Percentiles rank a stretch among this genome's conserved stretches.
Evolutionary conservation across 2,113 vertebrate species (phyloP).

Genomic region (Pomatostomus ruficeps): DNA sequence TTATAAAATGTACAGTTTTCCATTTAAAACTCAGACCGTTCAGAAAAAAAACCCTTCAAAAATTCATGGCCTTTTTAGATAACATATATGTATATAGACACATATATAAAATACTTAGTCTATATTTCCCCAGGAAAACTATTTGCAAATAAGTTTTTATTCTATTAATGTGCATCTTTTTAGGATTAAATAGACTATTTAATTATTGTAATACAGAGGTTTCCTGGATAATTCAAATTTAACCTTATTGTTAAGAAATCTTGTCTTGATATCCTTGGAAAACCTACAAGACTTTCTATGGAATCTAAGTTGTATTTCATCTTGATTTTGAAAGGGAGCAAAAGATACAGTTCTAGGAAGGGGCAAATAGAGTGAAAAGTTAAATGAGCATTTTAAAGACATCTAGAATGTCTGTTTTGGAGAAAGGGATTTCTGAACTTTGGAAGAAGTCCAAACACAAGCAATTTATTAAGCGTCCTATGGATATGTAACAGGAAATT

Average conservation of each 20-base stretch:
- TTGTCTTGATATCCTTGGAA: neutral
- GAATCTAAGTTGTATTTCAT: neutral
- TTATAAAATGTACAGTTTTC: neutral
- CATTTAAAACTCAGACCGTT: neutral
- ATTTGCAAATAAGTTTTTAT: neutral
- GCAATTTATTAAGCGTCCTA: neutral
- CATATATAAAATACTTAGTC: neutral
- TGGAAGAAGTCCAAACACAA: neutral
- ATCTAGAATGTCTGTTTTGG: neutral
- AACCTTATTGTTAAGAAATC: neutral
- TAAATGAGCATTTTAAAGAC: neutral
- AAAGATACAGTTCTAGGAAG: neutral
- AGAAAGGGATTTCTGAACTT: neutral
- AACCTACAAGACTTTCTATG: neutral
- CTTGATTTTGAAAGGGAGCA: neutral
- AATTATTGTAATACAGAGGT: neutral
- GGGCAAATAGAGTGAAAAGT: neutral
- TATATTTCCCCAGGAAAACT: neutral
- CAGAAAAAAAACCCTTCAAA: neutral
- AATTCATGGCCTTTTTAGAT: neutral
- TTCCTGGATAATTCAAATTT: neutral
- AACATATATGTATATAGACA: neutral
- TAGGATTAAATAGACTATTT: neutral
- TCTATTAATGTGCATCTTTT: neutral
- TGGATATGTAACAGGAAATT: neutral